Evolutionary conservation across 1,140 invertebrate genomes (phyloP).

Genomic region (Chrysomallon squamiferum): DNA sequence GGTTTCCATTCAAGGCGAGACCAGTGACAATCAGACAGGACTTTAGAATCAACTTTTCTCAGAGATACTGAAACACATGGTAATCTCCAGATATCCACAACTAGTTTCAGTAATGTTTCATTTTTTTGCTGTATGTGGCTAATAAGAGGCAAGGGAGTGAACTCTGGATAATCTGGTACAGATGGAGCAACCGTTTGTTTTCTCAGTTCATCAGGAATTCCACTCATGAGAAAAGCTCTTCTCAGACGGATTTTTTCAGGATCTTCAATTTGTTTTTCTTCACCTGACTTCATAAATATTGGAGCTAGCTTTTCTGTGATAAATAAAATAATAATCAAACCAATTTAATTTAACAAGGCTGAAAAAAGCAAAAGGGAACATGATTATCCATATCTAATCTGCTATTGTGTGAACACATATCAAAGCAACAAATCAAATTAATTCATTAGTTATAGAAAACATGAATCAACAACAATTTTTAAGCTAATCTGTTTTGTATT

Average conservation of each 20-base stretch:
- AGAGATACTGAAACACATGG: too few species aligned
- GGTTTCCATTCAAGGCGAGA: too few species aligned
- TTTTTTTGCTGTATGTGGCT: conserved; percentile 44
- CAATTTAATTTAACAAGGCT: background rate
- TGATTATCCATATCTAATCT: background rate
- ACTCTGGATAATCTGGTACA: conserved; percentile 13
- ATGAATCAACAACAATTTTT: background rate
- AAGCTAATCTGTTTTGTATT: background rate
- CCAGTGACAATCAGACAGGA: too few species aligned
- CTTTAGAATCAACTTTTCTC: too few species aligned
- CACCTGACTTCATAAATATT: conserved; percentile 35
- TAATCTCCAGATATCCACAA: too few species aligned
- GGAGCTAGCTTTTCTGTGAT: conserved; percentile 35
- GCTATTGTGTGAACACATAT: background rate
- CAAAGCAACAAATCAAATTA: background rate
- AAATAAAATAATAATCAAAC: conserved; percentile 5
- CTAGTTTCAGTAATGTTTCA: background rate
- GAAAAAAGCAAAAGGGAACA: background rate
- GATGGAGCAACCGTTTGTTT: conserved; percentile 16
- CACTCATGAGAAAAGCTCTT: conserved; percentile 52
- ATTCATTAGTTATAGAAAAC: background rate
- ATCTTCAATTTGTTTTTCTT: conserved; percentile 19
- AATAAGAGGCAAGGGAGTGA: conserved; percentile 33
- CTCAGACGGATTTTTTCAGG: conserved; percentile 35
- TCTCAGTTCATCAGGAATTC: conserved; percentile 46